Evolutionary conservation across 2,797 vertebrate species (phyloP).

Genomic region (Pygocentrus nattereri): DNA sequence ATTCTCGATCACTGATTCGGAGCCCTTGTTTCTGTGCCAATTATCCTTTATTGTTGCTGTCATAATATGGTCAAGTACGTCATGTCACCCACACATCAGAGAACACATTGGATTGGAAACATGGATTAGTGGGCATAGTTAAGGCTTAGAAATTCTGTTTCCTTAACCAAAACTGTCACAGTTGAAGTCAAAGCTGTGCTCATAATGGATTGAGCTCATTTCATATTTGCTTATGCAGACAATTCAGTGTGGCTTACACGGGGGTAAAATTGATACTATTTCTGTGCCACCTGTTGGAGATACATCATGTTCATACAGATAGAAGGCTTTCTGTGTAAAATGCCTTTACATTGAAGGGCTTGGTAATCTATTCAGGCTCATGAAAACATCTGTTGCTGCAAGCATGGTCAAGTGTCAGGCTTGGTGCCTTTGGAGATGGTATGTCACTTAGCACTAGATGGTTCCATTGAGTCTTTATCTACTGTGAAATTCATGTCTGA

Average conservation of each 20-base stretch:
- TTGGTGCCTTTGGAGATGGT: background rate
- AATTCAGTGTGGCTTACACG: background rate
- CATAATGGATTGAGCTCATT: background rate
- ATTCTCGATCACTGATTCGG: slow-evolving; percentile 19
- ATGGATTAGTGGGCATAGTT: background rate
- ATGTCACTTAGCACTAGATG: background rate
- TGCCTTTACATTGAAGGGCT: background rate
- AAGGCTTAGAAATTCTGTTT: background rate
- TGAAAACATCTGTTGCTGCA: background rate
- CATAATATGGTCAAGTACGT: slow-evolving; percentile 2
- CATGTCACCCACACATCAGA: slow-evolving; percentile 31
- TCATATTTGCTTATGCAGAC: background rate
- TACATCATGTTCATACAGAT: background rate
- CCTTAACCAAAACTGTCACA: background rate
- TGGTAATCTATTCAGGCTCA: background rate
- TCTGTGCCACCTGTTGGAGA: background rate
- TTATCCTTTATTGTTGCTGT: slow-evolving; percentile 16
- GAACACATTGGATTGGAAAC: background rate
- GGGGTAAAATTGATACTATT: background rate
- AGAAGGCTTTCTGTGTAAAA: background rate
- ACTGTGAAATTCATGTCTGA: background rate
- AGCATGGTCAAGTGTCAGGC: background rate
- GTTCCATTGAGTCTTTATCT: background rate
- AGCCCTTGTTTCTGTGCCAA: slow-evolving; percentile 11
- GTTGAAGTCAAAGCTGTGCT: background rate